Evolutionary conservation across 1,140 invertebrate genomes (phyloP).

Genomic region (Zeugodacus cucurbitae): DNA sequence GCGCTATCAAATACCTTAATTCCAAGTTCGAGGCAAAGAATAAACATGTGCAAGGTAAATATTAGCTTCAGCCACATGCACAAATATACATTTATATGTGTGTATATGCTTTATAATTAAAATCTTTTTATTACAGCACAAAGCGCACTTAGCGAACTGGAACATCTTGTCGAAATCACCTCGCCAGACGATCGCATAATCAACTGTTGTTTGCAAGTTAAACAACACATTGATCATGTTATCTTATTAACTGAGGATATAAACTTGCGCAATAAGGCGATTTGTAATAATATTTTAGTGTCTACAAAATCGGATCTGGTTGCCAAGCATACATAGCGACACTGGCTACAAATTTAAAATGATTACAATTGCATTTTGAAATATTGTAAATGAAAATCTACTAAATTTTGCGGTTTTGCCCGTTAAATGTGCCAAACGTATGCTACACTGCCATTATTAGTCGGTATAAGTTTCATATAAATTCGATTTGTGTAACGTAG

Average conservation of each 20-base stretch:
- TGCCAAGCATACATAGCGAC: slow-evolving; percentile 37
- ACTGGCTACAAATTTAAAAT: not conserved
- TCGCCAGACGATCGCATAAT: slow-evolving; percentile 60
- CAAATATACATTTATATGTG: not conserved
- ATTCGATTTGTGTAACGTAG: not conserved
- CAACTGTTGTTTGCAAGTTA: slow-evolving; percentile 61
- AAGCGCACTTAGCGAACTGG: slow-evolving; percentile 53
- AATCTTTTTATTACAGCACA: slow-evolving; percentile 50
- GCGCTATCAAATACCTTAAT: slow-evolving; percentile 60
- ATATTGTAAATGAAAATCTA: not conserved
- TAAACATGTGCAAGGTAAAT: slow-evolving; percentile 54
- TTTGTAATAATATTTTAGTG: slow-evolving; percentile 53
- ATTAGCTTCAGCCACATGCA: not conserved
- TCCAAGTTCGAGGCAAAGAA: slow-evolving; percentile 52
- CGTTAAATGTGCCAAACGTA: not conserved
- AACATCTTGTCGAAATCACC: slow-evolving; percentile 53
- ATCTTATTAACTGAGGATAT: slow-evolving; percentile 59
- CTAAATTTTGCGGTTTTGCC: not conserved
- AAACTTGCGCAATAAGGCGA: slow-evolving; percentile 60
- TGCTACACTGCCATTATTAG: not conserved
- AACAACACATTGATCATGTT: slow-evolving; percentile 51
- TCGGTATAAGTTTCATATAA: not conserved
- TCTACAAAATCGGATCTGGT: slow-evolving; percentile 52
- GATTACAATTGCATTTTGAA: not conserved
- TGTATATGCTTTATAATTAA: slow-evolving; percentile 14